Evolutionary conservation across 2,797 vertebrate species (phyloP).

Genomic region (Onychomys torridus): DNA sequence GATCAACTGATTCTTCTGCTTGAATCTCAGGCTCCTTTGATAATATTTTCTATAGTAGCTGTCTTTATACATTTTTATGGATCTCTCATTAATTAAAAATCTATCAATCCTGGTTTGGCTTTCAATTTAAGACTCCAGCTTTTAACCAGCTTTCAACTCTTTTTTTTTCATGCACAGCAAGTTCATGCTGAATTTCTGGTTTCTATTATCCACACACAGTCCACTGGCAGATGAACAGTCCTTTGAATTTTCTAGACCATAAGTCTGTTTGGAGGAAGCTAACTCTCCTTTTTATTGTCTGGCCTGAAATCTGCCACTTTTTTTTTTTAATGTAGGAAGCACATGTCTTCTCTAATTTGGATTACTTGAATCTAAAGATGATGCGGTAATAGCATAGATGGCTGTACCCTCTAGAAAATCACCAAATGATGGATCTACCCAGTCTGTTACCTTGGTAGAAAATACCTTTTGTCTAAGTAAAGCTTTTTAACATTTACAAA

Average conservation of each 20-base stretch:
- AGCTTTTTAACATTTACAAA: constrained; percentile 91
- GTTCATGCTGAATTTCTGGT: constrained; percentile 88
- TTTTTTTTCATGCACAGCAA: neutral
- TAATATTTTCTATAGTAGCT: constrained; percentile 92
- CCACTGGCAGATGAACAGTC: constrained; percentile 85
- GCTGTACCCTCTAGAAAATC: constrained; percentile 84
- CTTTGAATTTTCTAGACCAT: constrained; percentile 65
- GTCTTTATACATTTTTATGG: constrained; percentile 96
- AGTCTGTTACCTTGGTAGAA: constrained; percentile 90
- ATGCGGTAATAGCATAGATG: constrained; percentile 70
- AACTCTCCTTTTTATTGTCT: constrained; percentile 87
- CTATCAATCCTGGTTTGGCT: constrained; percentile 87
- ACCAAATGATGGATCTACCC: constrained; percentile 92
- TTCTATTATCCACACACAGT: constrained; percentile 94
- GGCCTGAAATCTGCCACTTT: constrained; percentile 69
- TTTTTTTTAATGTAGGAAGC: constrained; percentile 83
- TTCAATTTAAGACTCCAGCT: neutral
- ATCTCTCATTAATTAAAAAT: constrained; percentile 93
- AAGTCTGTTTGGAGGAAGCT: constrained; percentile 41
- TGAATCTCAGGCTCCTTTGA: constrained; percentile 90
- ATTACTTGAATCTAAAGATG: constrained; percentile 68
- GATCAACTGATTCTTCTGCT: constrained; percentile 96
- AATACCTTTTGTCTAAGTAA: constrained; percentile 87
- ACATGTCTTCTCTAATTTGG: constrained; percentile 78
- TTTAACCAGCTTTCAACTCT: neutral